Evolutionary conservation across 2,113 vertebrate genomes (phyloP).

Genomic region (Lasiurus borealis): DNA sequence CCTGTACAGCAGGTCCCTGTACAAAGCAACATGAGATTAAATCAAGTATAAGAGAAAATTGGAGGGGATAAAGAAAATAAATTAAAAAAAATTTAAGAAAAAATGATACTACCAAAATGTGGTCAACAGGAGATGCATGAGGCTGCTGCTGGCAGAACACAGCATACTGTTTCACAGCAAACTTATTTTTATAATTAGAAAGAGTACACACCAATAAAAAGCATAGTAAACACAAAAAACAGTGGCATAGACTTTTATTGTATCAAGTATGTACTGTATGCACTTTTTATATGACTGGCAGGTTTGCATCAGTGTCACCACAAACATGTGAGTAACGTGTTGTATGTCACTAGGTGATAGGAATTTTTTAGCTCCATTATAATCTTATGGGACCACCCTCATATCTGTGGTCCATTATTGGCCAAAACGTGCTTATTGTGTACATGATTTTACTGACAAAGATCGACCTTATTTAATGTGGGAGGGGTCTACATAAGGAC

Average conservation of each 20-base stretch:
- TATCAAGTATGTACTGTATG: neutral
- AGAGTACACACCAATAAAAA: neutral
- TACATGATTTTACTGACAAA: neutral
- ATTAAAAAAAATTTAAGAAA: no score
- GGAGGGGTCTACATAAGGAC: neutral
- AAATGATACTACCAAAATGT: neutral
- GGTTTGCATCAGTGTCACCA: neutral
- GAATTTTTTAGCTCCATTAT: neutral
- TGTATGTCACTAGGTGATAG: neutral
- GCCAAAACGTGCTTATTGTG: neutral
- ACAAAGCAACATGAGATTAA: neutral
- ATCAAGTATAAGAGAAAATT: neutral
- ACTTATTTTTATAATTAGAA: neutral
- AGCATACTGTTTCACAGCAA: neutral
- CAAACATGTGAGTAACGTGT: neutral
- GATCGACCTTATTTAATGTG: neutral
- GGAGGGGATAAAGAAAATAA: no score
- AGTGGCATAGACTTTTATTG: neutral
- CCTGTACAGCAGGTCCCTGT: neutral
- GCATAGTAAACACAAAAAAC: neutral
- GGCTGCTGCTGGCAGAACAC: neutral
- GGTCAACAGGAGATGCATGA: neutral
- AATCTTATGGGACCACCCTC: neutral
- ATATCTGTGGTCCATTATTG: neutral
- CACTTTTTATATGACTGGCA: neutral